Evolutionary conservation across 92 coral and sea anemone species (phyloP).

Genomic region (Phenganax subtilis): DNA sequence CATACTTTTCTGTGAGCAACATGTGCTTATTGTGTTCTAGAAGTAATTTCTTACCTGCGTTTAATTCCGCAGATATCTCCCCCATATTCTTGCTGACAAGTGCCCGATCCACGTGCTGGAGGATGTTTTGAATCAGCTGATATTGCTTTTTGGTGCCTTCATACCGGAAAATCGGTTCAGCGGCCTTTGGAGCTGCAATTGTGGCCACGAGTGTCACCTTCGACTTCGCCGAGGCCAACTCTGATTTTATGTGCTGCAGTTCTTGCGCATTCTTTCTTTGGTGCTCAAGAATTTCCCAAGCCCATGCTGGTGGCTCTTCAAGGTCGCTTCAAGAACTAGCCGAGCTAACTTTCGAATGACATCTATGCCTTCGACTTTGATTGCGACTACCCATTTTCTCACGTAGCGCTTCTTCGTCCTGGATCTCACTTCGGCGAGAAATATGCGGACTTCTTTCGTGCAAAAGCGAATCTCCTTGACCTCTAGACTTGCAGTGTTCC

Average conservation of each 20-base stretch:
- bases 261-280: slow-evolving; percentile 28
- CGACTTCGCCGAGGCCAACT: slow-evolving; percentile 26
- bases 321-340: slow-evolving; percentile 19
- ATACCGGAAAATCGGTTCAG: slow-evolving; percentile 35
- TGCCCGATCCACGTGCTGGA: slow-evolving; percentile 31
- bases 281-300: slow-evolving; percentile 26
- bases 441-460: slow-evolving; percentile 8
- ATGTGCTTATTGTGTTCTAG: slow-evolving; percentile 55
- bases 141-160: slow-evolving; percentile 34
- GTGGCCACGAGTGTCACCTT: not conserved
- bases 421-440: not conserved
- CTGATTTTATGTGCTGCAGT: slow-evolving; percentile 4
- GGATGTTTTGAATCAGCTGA: slow-evolving; percentile 8
- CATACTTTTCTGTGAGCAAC: slow-evolving; percentile 51
- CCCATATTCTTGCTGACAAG: slow-evolving; percentile 20
- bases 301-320: slow-evolving; percentile 11
- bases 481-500: not conserved
- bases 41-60: slow-evolving; percentile 49
- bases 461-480: not conserved
- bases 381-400: not conserved
- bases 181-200: slow-evolving; percentile 27
- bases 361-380: slow-evolving; percentile 5
- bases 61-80: slow-evolving; percentile 26
- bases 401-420: not conserved
- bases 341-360: slow-evolving; percentile 18